phyloP scores from a whole-genome alignment of 2,113 vertebrate species.

The Brevimyrus niger region DNA sequence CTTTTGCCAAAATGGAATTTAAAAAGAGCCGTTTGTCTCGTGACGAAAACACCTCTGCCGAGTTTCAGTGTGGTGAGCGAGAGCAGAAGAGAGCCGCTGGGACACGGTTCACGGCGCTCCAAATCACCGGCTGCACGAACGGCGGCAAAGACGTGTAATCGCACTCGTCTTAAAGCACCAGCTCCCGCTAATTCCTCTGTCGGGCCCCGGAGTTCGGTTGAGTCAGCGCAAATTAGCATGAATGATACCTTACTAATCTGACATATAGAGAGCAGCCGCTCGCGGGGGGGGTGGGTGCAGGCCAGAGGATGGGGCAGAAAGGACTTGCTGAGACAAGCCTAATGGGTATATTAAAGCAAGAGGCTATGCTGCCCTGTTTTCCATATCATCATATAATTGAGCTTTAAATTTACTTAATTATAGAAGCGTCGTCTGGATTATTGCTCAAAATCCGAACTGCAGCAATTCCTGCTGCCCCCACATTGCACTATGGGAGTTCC shows the following conservation, averaged over 20 bases:
- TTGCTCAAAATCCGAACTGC: not conserved
- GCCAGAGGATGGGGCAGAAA: constrained; percentile 49
- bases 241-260: constrained; percentile 65
- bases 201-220: constrained; percentile 57
- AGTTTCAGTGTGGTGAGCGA: not conserved
- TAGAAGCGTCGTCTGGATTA: not conserved
- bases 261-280: constrained; percentile 58
- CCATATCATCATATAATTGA: not conserved
- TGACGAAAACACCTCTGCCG: not conserved
- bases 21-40: not conserved
- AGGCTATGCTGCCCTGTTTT: constrained; percentile 8
- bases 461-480: not conserved
- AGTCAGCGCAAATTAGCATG: constrained; percentile 68
- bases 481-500: not conserved
- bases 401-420: constrained; percentile 5
- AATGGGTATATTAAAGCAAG: constrained; percentile 6
- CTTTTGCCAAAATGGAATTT: not conserved
- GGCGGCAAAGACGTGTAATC: not conserved
- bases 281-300: constrained; percentile 47
- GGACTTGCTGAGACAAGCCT: constrained; percentile 44
- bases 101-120: not conserved
- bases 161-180: not conserved
- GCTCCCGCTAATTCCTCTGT: not conserved
- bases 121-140: not conserved
- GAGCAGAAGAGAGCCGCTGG: not conserved